Percentiles rank a stretch among this genome's conserved stretches.
Evolutionary conservation across 2,113 vertebrate genomes (phyloP).

Genomic region (Arizona elegans): DNA sequence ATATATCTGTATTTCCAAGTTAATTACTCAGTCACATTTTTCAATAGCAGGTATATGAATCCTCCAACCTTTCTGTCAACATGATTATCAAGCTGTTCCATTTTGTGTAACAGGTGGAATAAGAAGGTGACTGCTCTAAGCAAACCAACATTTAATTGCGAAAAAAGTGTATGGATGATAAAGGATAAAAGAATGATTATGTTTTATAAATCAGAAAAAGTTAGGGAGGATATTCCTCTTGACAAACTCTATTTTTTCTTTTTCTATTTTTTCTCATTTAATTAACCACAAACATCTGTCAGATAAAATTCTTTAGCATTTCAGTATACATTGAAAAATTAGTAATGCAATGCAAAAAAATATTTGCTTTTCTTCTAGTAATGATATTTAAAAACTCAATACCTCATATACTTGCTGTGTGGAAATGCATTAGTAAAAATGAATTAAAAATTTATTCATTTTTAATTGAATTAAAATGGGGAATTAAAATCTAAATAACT

Average conservation of each 20-base stretch:
- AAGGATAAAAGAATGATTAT: not conserved
- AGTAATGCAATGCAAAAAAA: constrained; percentile 28
- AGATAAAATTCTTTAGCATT: constrained; percentile 9
- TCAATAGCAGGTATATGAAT: not conserved
- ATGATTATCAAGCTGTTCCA: not conserved
- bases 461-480: not conserved
- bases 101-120: not conserved
- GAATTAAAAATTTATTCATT: not conserved
- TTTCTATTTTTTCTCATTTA: constrained; percentile 7
- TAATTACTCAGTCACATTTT: not conserved
- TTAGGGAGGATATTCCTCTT: not conserved
- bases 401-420: constrained; percentile 6
- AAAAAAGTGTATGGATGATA: not conserved
- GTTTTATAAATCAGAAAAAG: not conserved
- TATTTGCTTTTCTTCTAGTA: not conserved
- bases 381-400: not conserved
- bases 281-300: constrained; percentile 7
- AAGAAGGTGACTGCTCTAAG: not conserved
- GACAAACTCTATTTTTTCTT: not conserved
- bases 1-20: not conserved
- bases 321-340: not conserved
- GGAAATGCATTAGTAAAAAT: not conserved
- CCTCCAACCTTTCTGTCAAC: not conserved
- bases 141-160: not conserved
- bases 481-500: not conserved